A percentile compares a stretch with the other conserved stretches of the same genome.
phyloP scores from a whole-genome alignment of 2,113 vertebrate genomes.

The Mastomys natalensis region DNA sequence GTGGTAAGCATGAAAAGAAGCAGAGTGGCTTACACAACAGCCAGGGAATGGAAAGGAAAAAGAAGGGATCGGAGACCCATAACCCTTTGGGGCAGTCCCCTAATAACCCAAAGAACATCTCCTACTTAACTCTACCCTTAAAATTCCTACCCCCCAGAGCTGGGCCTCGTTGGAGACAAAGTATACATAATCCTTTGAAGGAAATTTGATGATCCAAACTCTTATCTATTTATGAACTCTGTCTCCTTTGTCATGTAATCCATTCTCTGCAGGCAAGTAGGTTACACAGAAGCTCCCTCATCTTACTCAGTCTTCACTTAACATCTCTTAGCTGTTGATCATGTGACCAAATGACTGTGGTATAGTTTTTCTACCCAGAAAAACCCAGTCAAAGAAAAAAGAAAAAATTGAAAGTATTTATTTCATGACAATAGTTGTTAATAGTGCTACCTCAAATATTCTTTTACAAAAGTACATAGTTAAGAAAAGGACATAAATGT shows the following conservation, averaged over 20 bases:
- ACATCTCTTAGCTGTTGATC: not conserved
- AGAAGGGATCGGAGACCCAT: too few relatives aligned
- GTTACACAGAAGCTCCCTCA: not conserved
- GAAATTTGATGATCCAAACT: not conserved
- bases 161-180: not conserved
- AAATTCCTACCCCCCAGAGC: too few relatives aligned
- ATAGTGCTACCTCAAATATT: not conserved
- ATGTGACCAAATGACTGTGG: not conserved
- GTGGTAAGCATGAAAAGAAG: too few relatives aligned
- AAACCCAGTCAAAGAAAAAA: not conserved
- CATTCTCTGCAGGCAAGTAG: not conserved
- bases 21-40: not conserved
- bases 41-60: not conserved
- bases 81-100: fast-evolving
- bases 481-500: not conserved
- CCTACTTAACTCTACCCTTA: not conserved
- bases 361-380: not conserved
- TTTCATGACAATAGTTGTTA: not conserved
- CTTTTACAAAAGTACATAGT: not conserved
- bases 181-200: not conserved
- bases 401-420: not conserved
- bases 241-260: not conserved
- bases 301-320: not conserved
- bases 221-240: not conserved
- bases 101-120: not conserved